These are phyloP conservation scores for Adoxophyes honmai DNA, from an alignment of 1,140 invertebrate species.

Conservation along the genomic window DNA sequence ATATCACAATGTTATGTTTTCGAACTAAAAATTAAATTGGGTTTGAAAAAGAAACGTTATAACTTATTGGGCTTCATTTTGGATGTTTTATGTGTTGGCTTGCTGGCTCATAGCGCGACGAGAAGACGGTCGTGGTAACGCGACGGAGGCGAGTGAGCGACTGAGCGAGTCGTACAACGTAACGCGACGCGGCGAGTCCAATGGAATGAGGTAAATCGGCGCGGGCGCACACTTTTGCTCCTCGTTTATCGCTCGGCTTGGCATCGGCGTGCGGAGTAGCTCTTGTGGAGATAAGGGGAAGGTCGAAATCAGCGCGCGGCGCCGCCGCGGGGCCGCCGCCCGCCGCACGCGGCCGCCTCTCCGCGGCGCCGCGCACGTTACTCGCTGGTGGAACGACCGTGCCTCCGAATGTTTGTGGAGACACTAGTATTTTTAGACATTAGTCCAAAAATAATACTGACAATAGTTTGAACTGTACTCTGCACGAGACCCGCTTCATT, in stretches of 20 bases:
- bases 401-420: conserved; percentile 52
- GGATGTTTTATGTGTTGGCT: conserved; percentile 72
- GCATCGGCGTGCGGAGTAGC: conserved; percentile 36
- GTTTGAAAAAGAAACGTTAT: conserved; percentile 69
- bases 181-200: conserved; percentile 50
- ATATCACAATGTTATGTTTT: conserved; percentile 74
- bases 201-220: conserved; percentile 69
- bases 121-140: conserved; percentile 57
- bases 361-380: conserved; percentile 22
- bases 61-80: conserved; percentile 75
- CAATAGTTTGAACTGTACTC: conserved; percentile 36
- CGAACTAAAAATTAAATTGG: conserved; percentile 67
- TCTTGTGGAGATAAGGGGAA: conserved; percentile 66
- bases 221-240: conserved; percentile 72
- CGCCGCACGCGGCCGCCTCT: conserved; percentile 24
- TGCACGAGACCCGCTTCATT: conserved; percentile 31
- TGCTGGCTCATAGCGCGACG: conserved; percentile 66
- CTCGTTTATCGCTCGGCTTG: conserved; percentile 53
- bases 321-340: conserved; percentile 27
- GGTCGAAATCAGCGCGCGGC: conserved; percentile 48
- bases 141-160: conserved; percentile 64
- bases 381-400: conserved; percentile 30
- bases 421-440: conserved; percentile 66
- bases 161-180: conserved; percentile 59
- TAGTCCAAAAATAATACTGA: conserved; percentile 57